Conservation (phyloP, 2,797 vertebrate species). For the Coilia nasus region DNA sequence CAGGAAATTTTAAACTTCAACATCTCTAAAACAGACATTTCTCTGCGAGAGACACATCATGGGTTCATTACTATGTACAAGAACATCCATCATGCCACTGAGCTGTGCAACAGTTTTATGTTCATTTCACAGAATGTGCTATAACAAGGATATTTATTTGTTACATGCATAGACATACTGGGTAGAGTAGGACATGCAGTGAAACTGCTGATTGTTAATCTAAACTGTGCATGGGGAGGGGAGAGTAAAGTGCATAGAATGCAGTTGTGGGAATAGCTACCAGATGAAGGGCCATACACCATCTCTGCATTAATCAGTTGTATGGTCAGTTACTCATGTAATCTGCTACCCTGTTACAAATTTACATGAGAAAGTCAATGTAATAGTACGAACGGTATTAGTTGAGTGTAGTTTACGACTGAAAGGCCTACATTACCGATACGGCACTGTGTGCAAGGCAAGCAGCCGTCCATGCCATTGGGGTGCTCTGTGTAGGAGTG, state of each 20-base stretch:
- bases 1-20: conserved; percentile 51
- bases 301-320: no score
- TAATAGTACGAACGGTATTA: background rate
- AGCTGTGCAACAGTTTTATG: no score
- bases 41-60: conserved; percentile 41
- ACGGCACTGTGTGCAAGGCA: conserved; percentile 78
- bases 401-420: background rate
- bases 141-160: no score
- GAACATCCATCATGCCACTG: no score
- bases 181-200: no score
- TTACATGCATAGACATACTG: no score
- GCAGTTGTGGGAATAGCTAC: no score
- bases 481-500: conserved; percentile 78
- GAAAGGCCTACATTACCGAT: conserved; percentile 62
- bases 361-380: background rate
- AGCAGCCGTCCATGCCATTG: conserved; percentile 78
- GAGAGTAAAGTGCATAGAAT: no score
- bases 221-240: no score
- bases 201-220: no score
- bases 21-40: conserved; percentile 37
- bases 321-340: conserved; percentile 32
- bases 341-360: conserved; percentile 38
- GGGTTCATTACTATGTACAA: background rate
- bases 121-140: no score
- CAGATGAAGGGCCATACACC: no score